Conservation (phyloP, 2,888 invertebrate species). For the Tetragonisca angustula region DNA sequence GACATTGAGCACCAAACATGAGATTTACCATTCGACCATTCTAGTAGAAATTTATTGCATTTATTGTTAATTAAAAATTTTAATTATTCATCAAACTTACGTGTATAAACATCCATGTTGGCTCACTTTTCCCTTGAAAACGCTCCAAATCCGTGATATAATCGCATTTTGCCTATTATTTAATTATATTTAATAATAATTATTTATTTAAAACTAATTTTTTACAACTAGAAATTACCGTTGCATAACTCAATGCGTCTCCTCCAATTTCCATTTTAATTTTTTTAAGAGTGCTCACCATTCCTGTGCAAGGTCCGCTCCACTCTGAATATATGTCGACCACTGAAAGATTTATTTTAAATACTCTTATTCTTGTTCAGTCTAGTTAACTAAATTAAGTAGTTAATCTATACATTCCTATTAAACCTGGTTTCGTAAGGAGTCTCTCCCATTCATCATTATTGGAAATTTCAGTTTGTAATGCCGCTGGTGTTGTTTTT, state of each 20-base stretch:
- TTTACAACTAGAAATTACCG: conserved; percentile 85
- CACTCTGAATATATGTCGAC: conserved; percentile 97
- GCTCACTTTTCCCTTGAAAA: conserved; percentile 94
- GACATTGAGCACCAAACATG: conserved; percentile 94
- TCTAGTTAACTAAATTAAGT: neutral
- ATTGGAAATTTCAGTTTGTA: conserved; percentile 91
- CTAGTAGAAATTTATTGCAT: conserved; percentile 83
- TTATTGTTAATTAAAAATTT: neutral
- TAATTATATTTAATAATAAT: neutral
- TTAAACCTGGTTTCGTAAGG: conserved; percentile 90
- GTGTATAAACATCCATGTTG: conserved; percentile 94
- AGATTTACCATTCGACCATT: conserved; percentile 91
- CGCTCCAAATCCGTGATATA: conserved; percentile 90
- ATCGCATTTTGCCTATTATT: conserved; percentile 85
- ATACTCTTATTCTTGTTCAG: neutral
- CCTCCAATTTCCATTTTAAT: conserved; percentile 96
- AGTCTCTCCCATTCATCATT: conserved; percentile 95
- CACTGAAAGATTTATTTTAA: conserved; percentile 85
- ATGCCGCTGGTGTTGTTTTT: conserved; percentile 90
- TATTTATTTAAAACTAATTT: neutral
- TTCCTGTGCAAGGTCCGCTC: conserved; percentile 96
- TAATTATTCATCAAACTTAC: conserved; percentile 65
- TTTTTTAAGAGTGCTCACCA: conserved; percentile 94
- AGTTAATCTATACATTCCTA: conserved; percentile 79
- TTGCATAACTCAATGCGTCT: conserved; percentile 92